Percentiles rank a stretch among this genome's conserved stretches.
Evolutionary conservation across 2,113 vertebrate genomes (phyloP).

Genomic region (Indri indri): DNA sequence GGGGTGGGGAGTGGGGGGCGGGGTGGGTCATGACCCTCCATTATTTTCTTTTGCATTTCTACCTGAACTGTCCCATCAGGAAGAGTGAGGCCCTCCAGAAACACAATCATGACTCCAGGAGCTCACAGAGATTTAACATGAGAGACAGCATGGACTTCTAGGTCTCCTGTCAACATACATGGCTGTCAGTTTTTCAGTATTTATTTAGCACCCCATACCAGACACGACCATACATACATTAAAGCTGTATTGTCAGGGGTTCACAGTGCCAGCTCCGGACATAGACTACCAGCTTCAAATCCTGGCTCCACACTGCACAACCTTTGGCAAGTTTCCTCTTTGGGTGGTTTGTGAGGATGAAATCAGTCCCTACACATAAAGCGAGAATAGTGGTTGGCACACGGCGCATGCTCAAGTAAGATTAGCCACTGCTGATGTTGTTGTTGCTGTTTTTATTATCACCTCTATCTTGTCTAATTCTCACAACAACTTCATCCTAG

Average conservation of each 20-base stretch:
- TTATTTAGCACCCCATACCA: background rate
- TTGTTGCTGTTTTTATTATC: background rate
- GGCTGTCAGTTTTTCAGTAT: background rate
- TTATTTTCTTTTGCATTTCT: background rate
- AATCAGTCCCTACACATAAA: background rate
- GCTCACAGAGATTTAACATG: background rate
- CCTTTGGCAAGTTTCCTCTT: background rate
- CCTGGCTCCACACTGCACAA: background rate
- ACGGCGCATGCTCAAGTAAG: background rate
- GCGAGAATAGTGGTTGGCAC: background rate
- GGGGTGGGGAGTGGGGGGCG: accelerated
- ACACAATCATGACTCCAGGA: background rate
- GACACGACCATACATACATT: background rate
- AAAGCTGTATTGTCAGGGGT: background rate
- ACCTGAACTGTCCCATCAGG: background rate
- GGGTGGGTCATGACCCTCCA: background rate
- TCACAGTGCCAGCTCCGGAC: background rate
- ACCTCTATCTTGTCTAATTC: background rate
- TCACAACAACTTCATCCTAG: background rate
- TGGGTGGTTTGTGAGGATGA: background rate
- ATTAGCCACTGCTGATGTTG: no score
- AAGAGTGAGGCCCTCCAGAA: background rate
- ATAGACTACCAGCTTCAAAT: background rate
- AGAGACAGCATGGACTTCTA: background rate
- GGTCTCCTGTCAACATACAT: background rate